Evolutionary conservation across 2,113 vertebrate genomes (phyloP).

Genomic region (Pseudorhombus dupliciocellatus): DNA sequence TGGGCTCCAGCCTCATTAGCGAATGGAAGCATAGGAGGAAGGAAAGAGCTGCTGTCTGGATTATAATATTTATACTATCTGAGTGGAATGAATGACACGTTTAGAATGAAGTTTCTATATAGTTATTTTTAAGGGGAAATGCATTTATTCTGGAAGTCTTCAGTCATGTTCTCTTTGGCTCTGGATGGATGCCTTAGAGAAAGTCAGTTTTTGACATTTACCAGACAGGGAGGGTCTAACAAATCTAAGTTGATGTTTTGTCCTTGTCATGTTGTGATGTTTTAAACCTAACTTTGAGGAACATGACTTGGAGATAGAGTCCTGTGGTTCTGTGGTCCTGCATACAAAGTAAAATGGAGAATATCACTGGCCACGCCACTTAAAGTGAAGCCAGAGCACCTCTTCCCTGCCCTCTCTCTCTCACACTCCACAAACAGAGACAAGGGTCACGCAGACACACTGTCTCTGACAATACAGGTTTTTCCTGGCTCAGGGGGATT

Average conservation of each 20-base stretch:
- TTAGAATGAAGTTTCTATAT: not conserved
- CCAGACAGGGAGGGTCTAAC: too few species aligned
- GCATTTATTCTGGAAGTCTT: too few species aligned
- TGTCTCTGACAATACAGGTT: conserved; percentile 50
- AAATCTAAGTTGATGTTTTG: too few species aligned
- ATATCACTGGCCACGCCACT: too few species aligned
- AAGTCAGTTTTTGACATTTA: too few species aligned
- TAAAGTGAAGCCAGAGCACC: too few species aligned
- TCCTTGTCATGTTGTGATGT: too few species aligned
- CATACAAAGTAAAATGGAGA: too few species aligned
- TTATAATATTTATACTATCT: not conserved
- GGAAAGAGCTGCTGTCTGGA: not conserved
- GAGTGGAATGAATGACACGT: not conserved
- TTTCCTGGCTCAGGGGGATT: conserved; percentile 21
- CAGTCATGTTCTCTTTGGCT: not conserved
- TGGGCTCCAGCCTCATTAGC: not conserved
- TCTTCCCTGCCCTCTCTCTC: conserved; percentile 17
- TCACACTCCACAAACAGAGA: conserved; percentile 52
- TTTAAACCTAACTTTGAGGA: too few species aligned
- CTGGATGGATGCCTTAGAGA: conserved; percentile 1
- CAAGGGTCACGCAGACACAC: conserved; percentile 58
- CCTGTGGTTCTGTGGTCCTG: too few species aligned
- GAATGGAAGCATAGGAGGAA: not conserved
- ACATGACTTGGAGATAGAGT: too few species aligned
- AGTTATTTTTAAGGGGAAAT: not conserved